Evolutionary conservation across 2,113 vertebrate genomes (phyloP), one percentile per base, ranked within the genome.

Genomic region (Hoplias malabaricus): DNA sequence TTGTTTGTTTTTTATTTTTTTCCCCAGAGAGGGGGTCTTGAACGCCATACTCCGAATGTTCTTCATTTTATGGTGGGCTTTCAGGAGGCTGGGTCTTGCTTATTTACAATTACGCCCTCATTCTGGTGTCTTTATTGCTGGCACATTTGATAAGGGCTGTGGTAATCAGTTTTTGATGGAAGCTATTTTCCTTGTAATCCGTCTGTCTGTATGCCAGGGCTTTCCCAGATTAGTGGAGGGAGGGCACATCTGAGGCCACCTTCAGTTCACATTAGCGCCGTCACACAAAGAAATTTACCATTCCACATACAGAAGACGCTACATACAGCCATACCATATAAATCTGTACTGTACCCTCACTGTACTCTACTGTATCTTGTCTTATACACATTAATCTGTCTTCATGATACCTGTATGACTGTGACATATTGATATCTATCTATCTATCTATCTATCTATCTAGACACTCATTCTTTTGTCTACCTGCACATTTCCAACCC

Each of bases 151-250:
- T 86, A 86, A 90, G 80, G 84, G 83, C 70, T 68, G 61, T 73
- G 77, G 73, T 87, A 86, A 84, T 88, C 53, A 81, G 65, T 81
- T 82, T 84, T 69, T 84, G 82, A 89, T 86, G 59, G 78, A 85
- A 89, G 66, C 63, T 69, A 80, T 84, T 85, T 86, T 34, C 75
- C 50, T 70, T 79, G 71, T 90, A 91, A 90, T 90, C 87, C 84
- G 80, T 75, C 77, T 36, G 68, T 75, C 61, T 40, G 65, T 76
- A 84, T 85, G 83, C 85, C 78, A 84, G 79, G 78, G 62, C 78
- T 86, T 84, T 83, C 82, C 38, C 34, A 53, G 59, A 54, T 43
- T 81, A 86, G 67, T 43, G 54, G 34, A 69, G 46, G 68, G 21
- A 80, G 67, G 61, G 40, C 67, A 43, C 69, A 80, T 77, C 70